Conservation (phyloP, 2,113 vertebrate species). For the Garra rufa region DNA sequence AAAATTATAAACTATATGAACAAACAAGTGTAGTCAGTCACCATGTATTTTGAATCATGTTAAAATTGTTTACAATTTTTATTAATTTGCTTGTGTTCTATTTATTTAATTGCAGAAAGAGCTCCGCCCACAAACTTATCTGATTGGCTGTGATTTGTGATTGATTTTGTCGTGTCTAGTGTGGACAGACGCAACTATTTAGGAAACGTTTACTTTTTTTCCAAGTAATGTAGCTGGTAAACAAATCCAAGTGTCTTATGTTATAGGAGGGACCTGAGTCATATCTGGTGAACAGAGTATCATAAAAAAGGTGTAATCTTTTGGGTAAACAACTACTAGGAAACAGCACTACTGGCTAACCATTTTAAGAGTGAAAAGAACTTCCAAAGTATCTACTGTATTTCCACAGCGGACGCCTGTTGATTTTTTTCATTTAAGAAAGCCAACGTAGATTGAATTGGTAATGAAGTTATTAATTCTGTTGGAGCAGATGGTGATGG, state of each 20-base stretch:
- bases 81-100: background rate
- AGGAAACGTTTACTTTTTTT: background rate
- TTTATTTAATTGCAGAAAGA: background rate
- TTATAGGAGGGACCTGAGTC: background rate
- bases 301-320: no score
- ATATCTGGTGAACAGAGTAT: background rate
- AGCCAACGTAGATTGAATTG: conserved; percentile 52
- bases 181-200: background rate
- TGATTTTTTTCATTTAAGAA: conserved; percentile 37
- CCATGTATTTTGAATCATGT: background rate
- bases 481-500: conserved; percentile 63
- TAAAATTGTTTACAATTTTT: background rate
- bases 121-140: background rate
- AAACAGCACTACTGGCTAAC: background rate
- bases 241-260: background rate
- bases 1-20: no score
- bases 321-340: background rate
- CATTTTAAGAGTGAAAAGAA: conserved; percentile 20
- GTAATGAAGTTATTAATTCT: conserved; percentile 63
- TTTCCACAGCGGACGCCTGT: conserved; percentile 37
- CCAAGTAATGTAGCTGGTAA: background rate
- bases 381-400: conserved; percentile 12
- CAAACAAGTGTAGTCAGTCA: background rate
- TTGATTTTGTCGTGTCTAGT: background rate
- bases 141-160: background rate